Percentiles rank a stretch among this genome's conserved stretches.
Evolutionary conservation across 2,797 vertebrate species (phyloP).

Genomic region (Acanthornis magna): DNA sequence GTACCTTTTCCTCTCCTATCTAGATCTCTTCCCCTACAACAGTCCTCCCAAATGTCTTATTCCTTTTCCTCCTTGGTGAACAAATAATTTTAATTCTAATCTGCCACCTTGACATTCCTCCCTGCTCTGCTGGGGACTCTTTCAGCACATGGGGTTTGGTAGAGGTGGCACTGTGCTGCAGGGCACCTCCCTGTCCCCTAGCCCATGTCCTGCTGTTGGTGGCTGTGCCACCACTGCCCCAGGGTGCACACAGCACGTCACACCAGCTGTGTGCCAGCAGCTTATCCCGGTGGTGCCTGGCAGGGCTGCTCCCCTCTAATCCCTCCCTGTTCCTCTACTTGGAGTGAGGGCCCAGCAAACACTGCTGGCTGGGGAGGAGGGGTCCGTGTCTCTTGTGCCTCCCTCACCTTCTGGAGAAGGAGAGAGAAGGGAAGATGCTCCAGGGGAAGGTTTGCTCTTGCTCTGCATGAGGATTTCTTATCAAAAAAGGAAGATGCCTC

Average conservation of each 20-base stretch:
- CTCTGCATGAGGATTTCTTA: accelerated
- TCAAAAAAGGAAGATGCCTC: not conserved
- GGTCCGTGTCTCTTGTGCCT: not conserved
- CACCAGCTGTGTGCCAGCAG: not conserved
- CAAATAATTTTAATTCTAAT: not conserved
- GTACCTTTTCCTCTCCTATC: not conserved
- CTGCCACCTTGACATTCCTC: accelerated
- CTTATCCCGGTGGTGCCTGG: not conserved
- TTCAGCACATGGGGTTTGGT: accelerated
- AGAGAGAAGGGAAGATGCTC: not conserved
- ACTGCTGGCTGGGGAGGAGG: not conserved
- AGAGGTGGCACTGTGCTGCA: not conserved
- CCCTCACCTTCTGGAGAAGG: not conserved
- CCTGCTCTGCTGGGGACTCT: not conserved
- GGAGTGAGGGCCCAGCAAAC: not conserved
- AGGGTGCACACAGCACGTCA: accelerated
- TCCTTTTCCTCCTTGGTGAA: not conserved
- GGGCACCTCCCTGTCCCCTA: not conserved
- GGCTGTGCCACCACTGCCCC: accelerated
- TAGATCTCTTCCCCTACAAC: not conserved
- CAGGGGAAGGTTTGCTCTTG: not conserved
- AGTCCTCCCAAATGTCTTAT: not conserved
- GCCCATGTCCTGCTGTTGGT: accelerated
- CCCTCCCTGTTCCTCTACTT: not conserved
- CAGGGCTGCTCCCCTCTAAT: not conserved